Base-by-base conservation (phyloP, 2,113 vertebrate species). In the Chloebia gouldiae region DNA sequence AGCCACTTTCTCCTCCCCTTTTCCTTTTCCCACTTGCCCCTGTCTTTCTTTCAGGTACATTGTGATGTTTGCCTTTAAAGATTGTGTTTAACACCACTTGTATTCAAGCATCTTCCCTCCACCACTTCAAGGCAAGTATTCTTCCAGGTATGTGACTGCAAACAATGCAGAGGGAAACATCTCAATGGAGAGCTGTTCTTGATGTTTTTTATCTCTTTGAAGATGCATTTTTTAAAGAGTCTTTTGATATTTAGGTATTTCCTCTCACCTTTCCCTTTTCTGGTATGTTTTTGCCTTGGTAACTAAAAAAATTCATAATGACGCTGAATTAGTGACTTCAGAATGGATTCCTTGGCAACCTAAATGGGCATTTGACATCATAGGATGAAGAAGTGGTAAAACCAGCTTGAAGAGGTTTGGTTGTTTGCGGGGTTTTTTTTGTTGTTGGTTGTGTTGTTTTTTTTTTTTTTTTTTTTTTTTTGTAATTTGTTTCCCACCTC, bases 131-230 rank as follows among this genome's bases (percentile, higher is more conserved):
- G 90, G 92, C 82, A 93, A 78, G 69, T 92, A 56, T 90, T 93
- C 76, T 86, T 86, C 92, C 86, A 96, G 90, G 86, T 96, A 88
- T 96, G 90, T 88, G 92, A 92, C 53, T 56, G 53, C 88, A 90
- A 81, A 81, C 92, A 92, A 86, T 86, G 83, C 75, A 84, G 9
- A 75, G n/a, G 88, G 57, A 57, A 90, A 60, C 81, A 88, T 94
- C 79, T 93, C 65, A 84, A 9, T 88, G 72, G 92, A 81, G 83
- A 92, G 94, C 76, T 88, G 76, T 50, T 59, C 2, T 1, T 19
- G 44, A 83, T 86, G 61, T 39, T 87, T 91, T 76, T 89, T 92
- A 57, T 45, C 81, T 91, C 94, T 95, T 93, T 93, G 90, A 92
- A 94, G 86, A 72, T 89, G 68, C 27, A 21, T 75, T 95, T 90